Conservation (phyloP, 2,113 vertebrate species). For the Limnothrissa miodon region DNA sequence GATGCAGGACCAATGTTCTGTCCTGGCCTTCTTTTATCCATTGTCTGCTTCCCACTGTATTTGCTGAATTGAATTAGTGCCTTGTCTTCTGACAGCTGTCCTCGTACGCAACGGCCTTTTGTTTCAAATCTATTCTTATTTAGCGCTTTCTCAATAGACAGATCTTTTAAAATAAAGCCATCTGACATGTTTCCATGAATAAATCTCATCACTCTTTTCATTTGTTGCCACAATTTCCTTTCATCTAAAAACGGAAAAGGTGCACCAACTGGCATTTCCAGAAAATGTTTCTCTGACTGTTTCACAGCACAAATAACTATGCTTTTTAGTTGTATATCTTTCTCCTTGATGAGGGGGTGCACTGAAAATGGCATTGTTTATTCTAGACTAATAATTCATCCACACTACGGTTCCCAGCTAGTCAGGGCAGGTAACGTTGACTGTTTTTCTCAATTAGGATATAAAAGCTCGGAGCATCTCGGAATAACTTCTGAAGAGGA, state of each 20-base stretch:
- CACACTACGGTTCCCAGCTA: background rate
- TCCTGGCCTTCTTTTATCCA: slow-evolving; percentile 36
- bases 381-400: background rate
- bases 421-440: background rate
- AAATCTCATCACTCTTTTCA: slow-evolving; percentile 17
- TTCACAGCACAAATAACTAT: background rate
- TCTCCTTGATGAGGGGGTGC: background rate
- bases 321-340: background rate
- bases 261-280: background rate
- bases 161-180: background rate
- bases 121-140: slow-evolving; percentile 37
- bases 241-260: slow-evolving; percentile 14
- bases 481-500: background rate
- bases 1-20: slow-evolving; percentile 24
- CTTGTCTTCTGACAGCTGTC: slow-evolving; percentile 48
- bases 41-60: slow-evolving; percentile 29
- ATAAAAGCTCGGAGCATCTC: background rate
- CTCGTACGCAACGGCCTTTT: slow-evolving; percentile 19
- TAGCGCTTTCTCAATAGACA: slow-evolving; percentile 27
- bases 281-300: background rate
- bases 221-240: slow-evolving; percentile 17
- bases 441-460: background rate
- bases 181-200: slow-evolving; percentile 3
- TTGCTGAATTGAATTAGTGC: slow-evolving; percentile 48
- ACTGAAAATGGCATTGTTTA: too few species aligned